Conservation (phyloP, 2,888 invertebrate species). For the Nezara viridula region DNA sequence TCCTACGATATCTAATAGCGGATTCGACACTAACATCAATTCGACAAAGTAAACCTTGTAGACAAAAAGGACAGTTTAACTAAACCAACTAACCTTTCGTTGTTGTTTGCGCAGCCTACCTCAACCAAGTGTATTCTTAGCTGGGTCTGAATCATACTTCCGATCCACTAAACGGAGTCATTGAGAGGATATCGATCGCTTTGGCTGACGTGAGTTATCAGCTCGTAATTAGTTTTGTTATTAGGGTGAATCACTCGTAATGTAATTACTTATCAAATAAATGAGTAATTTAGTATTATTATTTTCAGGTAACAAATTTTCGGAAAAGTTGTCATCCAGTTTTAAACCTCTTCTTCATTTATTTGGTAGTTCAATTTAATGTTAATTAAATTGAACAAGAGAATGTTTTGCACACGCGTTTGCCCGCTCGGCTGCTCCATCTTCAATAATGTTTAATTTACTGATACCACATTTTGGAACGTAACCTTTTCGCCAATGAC, state of each 20-base stretch:
- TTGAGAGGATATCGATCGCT: not conserved
- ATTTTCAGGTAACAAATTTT: no score
- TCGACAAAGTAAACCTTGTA: not conserved
- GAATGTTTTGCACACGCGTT: no score
- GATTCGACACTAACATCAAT: not conserved
- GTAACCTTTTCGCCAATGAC: not conserved
- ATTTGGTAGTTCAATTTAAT: no score
- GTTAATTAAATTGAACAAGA: no score
- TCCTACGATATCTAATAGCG: not conserved
- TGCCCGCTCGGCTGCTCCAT: no score
- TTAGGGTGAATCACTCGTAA: not conserved
- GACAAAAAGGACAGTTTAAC: not conserved
- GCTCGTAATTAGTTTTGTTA: not conserved
- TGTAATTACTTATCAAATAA: not conserved
- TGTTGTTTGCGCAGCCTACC: not conserved
- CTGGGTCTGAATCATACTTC: conserved; percentile 22
- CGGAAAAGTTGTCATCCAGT: no score
- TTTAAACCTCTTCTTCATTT: no score
- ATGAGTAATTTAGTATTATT: no score
- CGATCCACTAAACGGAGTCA: not conserved
- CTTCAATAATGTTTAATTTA: not conserved
- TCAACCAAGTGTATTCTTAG: not conserved
- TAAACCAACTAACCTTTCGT: not conserved
- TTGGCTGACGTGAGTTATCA: not conserved
- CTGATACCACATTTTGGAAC: not conserved